These are phyloP conservation scores for Delphinus delphis DNA, from an alignment of 2,113 vertebrate genomes.

Conservation along the genomic window DNA sequence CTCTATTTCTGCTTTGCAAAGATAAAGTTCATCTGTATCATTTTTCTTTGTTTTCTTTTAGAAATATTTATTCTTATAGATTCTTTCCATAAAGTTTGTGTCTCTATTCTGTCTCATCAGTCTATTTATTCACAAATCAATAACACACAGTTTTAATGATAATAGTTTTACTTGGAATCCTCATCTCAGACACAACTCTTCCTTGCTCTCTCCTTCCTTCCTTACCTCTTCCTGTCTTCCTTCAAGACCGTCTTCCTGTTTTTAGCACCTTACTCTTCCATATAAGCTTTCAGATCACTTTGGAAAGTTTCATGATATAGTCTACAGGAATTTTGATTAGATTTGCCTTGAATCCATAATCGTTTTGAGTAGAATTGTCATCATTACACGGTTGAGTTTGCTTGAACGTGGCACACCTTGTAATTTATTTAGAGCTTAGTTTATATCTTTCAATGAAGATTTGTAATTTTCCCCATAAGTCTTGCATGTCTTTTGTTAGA, in stretches of 20 bases:
- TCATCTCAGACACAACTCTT: background rate
- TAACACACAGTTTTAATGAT: accelerated
- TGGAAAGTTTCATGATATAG: background rate
- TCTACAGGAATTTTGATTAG: background rate
- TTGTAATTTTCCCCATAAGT: background rate
- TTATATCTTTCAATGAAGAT: background rate
- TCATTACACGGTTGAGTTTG: background rate
- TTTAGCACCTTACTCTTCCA: background rate
- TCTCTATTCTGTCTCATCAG: background rate
- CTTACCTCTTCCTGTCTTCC: no score
- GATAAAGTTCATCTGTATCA: no score
- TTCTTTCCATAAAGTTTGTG: no score
- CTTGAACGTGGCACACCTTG: background rate
- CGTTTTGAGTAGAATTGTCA: background rate
- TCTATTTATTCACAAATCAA: background rate
- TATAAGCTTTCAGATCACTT: no score
- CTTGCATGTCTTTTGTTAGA: background rate
- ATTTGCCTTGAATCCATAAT: background rate
- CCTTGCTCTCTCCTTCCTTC: background rate
- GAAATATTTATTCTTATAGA: background rate
- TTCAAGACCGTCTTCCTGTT: background rate
- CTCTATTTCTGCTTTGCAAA: no score
- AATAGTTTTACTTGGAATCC: background rate
- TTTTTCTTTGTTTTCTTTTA: background rate
- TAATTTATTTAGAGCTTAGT: background rate